These are phyloP conservation scores for Deroplatys truncata DNA, from an alignment of 2,888 invertebrate genomes.

Conservation along the genomic window DNA sequence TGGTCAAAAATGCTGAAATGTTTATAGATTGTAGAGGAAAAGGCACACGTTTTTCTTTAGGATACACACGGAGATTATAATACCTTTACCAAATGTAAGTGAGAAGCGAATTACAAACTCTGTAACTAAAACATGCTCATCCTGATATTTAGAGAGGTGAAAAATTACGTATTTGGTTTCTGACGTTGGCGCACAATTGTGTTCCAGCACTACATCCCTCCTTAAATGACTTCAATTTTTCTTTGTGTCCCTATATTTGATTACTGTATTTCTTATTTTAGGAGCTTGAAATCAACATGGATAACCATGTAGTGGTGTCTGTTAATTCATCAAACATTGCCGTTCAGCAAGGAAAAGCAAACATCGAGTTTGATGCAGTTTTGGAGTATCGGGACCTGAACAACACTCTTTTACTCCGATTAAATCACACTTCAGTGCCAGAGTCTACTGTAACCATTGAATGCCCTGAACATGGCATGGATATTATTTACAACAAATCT, in stretches of 20 bases:
- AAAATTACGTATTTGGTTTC: too few relatives aligned
- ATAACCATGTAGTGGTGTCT: not conserved
- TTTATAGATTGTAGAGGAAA: too few relatives aligned
- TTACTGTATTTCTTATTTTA: not conserved
- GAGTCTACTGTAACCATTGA: not conserved
- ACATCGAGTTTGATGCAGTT: not conserved
- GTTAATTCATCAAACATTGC: not conserved
- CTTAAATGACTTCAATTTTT: not conserved
- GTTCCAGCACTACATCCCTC: not conserved
- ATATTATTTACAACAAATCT: not conserved
- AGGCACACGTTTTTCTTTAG: too few relatives aligned
- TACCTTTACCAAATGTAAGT: too few relatives aligned
- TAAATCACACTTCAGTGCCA: not conserved
- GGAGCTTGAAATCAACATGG: not conserved
- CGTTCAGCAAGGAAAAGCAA: not conserved
- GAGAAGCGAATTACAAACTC: too few relatives aligned
- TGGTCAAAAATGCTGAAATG: too few relatives aligned
- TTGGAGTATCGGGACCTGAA: not conserved
- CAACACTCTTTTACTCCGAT: not conserved
- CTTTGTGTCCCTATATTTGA: not conserved
- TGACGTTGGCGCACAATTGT: too few relatives aligned
- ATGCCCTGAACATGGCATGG: not conserved
- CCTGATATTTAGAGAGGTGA: too few relatives aligned
- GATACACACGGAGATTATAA: too few relatives aligned
- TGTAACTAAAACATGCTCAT: too few relatives aligned